Evolutionary conservation across 2,113 vertebrate species (phyloP).

Genomic region (Brienomyrus brachyistius): DNA sequence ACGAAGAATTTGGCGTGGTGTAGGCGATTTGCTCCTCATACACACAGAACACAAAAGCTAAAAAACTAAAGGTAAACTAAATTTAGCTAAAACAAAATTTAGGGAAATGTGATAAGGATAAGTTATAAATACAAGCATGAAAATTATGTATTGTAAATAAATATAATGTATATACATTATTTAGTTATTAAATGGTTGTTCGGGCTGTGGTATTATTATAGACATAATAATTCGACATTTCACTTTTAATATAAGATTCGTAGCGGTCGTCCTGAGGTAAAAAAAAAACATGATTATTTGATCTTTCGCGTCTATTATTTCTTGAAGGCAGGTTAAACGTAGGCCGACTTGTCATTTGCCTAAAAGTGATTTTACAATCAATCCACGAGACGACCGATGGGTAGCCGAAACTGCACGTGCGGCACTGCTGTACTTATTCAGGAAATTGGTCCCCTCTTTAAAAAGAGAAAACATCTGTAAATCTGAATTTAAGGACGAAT

Average conservation of each 20-base stretch:
- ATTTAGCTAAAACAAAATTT: background rate
- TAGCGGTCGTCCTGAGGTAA: background rate
- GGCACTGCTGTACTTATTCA: background rate
- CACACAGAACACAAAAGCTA: background rate
- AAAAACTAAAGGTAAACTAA: background rate
- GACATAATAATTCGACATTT: background rate
- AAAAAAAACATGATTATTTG: background rate
- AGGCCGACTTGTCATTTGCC: background rate
- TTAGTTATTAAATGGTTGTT: background rate
- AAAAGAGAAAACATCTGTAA: conserved; percentile 19
- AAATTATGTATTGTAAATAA: background rate
- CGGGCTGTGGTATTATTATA: background rate
- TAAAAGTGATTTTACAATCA: background rate
- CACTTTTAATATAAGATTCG: background rate
- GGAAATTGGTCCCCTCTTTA: background rate
- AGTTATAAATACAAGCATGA: background rate
- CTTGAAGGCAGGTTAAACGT: background rate
- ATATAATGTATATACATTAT: background rate
- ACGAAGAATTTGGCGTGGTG: background rate
- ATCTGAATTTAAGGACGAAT: conserved; percentile 22
- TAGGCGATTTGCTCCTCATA: background rate
- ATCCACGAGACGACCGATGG: background rate
- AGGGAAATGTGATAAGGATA: background rate
- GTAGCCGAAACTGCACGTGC: conserved; percentile 15
- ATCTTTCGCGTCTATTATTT: background rate